Conservation (phyloP, 2,113 vertebrate species). For the Talpa occidentalis region DNA sequence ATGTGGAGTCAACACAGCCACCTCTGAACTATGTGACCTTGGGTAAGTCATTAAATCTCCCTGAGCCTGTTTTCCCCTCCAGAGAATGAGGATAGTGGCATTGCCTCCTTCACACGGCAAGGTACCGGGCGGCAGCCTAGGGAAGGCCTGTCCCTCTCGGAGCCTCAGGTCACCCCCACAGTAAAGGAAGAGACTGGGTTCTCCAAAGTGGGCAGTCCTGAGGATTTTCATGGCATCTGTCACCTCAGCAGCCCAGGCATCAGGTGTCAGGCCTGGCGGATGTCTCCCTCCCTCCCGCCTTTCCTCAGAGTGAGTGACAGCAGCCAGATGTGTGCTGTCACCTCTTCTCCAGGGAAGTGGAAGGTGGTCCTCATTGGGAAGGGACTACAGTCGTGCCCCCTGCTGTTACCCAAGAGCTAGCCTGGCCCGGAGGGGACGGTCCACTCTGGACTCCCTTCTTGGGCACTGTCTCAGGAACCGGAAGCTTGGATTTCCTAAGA, state of each 20-base stretch:
- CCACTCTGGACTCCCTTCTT: neutral
- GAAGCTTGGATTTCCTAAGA: neutral
- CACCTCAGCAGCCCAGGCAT: conserved; percentile 15
- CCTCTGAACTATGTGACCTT: conserved; percentile 13
- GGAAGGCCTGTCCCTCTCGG: neutral
- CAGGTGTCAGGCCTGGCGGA: conserved; percentile 47
- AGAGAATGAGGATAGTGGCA: neutral
- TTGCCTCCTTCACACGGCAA: neutral
- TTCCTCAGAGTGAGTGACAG: neutral
- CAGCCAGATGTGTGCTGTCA: conserved; percentile 14
- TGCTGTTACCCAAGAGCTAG: neutral
- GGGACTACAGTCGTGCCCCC: neutral
- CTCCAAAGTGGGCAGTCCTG: neutral
- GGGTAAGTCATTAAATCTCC: neutral
- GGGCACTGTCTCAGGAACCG: neutral
- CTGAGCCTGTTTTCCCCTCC: neutral
- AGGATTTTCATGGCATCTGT: conserved; percentile 58
- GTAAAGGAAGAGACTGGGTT: neutral
- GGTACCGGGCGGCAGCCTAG: neutral
- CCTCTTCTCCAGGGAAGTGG: neutral
- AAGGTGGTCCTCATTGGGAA: neutral
- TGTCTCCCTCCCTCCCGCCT: no score
- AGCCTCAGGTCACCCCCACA: neutral
- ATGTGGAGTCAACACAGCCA: neutral
- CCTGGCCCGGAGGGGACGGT: neutral